These are phyloP conservation scores for Brienomyrus longianalis DNA, from an alignment of 2,113 vertebrate species.

Conservation along the genomic window DNA sequence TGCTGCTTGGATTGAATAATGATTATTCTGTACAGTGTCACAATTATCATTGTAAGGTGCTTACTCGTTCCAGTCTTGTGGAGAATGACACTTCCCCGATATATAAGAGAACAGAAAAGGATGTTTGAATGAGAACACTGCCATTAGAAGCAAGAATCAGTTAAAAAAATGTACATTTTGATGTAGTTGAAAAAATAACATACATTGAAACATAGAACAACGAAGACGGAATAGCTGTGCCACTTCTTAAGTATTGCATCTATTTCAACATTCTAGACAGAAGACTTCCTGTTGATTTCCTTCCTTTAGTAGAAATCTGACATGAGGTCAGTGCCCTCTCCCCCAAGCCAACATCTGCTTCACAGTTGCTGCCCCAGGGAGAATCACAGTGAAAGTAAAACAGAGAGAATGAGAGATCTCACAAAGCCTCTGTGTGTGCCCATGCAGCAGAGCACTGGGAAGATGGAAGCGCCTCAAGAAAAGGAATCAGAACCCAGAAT, in stretches of 20 bases:
- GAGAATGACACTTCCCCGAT: not conserved
- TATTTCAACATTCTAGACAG: not conserved
- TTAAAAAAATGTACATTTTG: not conserved
- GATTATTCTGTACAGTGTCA: not conserved
- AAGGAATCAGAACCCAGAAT: not conserved
- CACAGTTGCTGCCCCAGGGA: not conserved
- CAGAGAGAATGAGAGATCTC: not conserved
- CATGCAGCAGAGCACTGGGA: not conserved
- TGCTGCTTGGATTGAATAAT: not conserved
- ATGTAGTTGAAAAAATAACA: not conserved
- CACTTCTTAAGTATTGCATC: not conserved
- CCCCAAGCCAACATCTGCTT: constrained; percentile 4
- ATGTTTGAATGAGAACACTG: not conserved
- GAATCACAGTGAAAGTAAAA: not conserved
- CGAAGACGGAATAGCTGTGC: not conserved
- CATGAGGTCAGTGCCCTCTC: not conserved
- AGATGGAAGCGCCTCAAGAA: not conserved
- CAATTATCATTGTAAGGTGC: not conserved
- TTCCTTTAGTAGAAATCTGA: not conserved
- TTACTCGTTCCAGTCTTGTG: not conserved
- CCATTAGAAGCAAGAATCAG: not conserved
- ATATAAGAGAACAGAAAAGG: not conserved
- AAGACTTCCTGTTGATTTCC: constrained; percentile 1
- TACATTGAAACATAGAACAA: not conserved
- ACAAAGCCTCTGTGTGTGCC: constrained; percentile 5